Evolutionary conservation across 2,797 vertebrate genomes (phyloP).

Genomic region (Chloroceryle amazona): DNA sequence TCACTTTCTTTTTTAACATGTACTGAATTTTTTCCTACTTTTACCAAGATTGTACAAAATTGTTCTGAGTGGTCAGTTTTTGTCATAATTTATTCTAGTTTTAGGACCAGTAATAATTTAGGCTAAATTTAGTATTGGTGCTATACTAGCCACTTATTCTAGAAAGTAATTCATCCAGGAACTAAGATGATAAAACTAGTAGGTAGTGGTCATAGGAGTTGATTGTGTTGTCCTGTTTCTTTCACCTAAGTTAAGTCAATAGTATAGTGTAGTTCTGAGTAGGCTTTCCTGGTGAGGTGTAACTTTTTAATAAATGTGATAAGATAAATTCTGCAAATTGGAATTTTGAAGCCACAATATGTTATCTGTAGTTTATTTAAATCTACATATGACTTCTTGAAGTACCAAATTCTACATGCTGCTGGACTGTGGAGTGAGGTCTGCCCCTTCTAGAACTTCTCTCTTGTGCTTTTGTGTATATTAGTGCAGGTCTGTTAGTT

Average conservation of each 20-base stretch:
- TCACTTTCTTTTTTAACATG: not conserved
- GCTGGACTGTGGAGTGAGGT: rapidly evolving
- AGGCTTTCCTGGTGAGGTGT: rapidly evolving
- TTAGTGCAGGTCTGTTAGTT: not conserved
- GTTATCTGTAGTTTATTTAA: not conserved
- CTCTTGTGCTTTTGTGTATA: rapidly evolving
- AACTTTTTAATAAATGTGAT: not conserved
- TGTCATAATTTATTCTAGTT: not conserved
- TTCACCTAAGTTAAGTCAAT: not conserved
- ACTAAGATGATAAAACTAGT: not conserved
- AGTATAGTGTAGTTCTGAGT: not conserved
- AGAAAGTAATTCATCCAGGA: not conserved
- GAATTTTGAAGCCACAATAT: not conserved
- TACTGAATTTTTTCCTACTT: not conserved
- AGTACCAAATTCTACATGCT: not conserved
- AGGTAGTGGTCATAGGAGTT: not conserved
- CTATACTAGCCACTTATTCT: not conserved
- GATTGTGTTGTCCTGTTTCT: not conserved
- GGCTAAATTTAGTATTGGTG: not conserved
- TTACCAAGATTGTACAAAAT: not conserved
- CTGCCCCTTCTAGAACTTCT: not conserved
- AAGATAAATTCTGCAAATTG: not conserved
- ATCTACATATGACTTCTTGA: not conserved
- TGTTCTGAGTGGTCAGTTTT: not conserved
- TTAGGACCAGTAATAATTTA: not conserved